A percentile compares a stretch with the other conserved stretches of the same genome.
phyloP scores from a whole-genome alignment of 2,797 vertebrate genomes.

The Sebastes itinus region DNA sequence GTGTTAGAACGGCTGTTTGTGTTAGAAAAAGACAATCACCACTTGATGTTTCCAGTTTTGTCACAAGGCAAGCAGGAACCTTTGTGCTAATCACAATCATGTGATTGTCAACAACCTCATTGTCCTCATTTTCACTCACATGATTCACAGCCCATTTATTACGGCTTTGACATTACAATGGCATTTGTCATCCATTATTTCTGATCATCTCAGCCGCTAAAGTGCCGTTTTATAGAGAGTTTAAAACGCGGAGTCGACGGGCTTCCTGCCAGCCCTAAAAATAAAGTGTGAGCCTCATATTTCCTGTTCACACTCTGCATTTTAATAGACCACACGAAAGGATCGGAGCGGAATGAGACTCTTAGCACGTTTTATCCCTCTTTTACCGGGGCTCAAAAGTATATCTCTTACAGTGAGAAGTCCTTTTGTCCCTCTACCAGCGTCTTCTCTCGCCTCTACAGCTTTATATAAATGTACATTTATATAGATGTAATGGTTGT shows the following conservation, averaged over 20 bases:
- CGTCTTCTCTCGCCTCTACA: not conserved
- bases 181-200: conserved; percentile 23
- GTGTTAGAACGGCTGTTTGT: not conserved
- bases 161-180: not conserved
- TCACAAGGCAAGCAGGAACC: conserved; percentile 2
- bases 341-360: conserved; percentile 22
- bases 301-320: conserved; percentile 26
- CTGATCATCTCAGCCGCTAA: conserved; percentile 8
- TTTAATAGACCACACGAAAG: conserved; percentile 39
- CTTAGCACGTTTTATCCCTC: conserved; percentile 22
- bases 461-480: not conserved
- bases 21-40: not conserved
- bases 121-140: conserved; percentile 12
- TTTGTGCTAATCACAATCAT: not conserved
- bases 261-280: conserved; percentile 27
- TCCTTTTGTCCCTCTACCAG: not conserved
- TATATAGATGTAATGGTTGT: not conserved
- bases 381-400: not conserved
- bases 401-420: not conserved
- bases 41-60: conserved; percentile 16
- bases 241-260: not conserved
- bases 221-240: conserved; percentile 15
- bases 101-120: conserved; percentile 12
- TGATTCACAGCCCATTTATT: conserved; percentile 13
- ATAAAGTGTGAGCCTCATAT: conserved; percentile 28